Evolutionary conservation across 2,888 invertebrate genomes (phyloP).

Genomic region (Chrysolina oricalcia): DNA sequence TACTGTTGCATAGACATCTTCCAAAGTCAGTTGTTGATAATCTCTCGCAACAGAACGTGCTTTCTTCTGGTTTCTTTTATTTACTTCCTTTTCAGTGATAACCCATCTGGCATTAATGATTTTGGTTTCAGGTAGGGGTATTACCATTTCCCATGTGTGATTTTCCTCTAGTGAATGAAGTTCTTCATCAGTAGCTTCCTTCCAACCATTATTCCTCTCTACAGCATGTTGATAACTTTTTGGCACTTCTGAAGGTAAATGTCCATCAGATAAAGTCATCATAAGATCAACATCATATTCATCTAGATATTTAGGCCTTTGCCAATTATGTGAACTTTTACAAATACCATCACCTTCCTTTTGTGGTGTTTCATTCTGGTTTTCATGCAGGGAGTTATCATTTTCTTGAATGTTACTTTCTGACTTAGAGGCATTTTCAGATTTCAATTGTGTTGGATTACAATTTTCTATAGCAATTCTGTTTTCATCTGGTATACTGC

Average conservation of each 20-base stretch:
- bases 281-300: conserved; percentile 11
- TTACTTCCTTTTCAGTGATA: not conserved
- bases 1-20: conserved; percentile 45
- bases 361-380: not conserved
- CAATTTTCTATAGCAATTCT: too few species aligned
- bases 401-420: not conserved
- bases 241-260: conserved; percentile 17
- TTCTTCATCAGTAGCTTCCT: not conserved
- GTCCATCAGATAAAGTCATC: conserved; percentile 7
- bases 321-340: not conserved
- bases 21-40: conserved; percentile 27
- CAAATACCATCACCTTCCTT: not conserved
- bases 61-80: not conserved
- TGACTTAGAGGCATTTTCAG: not conserved
- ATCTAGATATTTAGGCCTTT: not conserved
- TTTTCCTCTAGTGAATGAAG: conserved; percentile 8
- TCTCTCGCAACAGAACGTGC: not conserved
- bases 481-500: not conserved
- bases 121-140: not conserved
- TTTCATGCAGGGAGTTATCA: not conserved
- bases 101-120: not conserved
- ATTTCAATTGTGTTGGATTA: too few species aligned
- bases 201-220: conserved; percentile 5
- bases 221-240: conserved; percentile 3
- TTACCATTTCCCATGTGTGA: conserved; percentile 14